phyloP scores from a whole-genome alignment of 2,113 vertebrate genomes.

The Vulpes vulpes region DNA sequence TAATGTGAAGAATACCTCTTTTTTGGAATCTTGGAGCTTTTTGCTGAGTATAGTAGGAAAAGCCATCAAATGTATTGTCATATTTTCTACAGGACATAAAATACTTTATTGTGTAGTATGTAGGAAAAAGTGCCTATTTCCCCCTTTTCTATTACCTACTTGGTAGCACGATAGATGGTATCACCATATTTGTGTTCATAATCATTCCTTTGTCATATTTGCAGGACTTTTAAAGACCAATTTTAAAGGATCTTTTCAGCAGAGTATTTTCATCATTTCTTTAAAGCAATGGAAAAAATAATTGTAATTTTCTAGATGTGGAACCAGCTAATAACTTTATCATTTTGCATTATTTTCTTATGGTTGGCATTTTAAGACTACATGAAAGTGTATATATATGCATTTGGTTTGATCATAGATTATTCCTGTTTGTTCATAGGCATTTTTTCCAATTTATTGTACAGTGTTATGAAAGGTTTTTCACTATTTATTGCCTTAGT shows the following conservation, averaged over 20 bases:
- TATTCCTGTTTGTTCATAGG: background rate
- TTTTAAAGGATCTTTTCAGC: slow-evolving; percentile 30
- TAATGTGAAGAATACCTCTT: slow-evolving; percentile 34
- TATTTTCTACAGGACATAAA: slow-evolving; percentile 40
- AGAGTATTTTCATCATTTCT: slow-evolving; percentile 9
- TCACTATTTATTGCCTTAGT: background rate
- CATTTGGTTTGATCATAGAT: background rate
- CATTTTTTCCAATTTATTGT: slow-evolving; percentile 7
- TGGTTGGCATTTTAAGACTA: background rate
- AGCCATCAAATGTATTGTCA: background rate
- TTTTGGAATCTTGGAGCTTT: slow-evolving; percentile 31
- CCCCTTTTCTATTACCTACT: background rate
- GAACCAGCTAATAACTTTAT: background rate
- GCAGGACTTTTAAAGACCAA: background rate
- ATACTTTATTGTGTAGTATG: background rate
- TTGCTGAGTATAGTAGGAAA: background rate
- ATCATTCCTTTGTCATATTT: background rate
- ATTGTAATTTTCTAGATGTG: background rate
- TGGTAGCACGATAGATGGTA: background rate
- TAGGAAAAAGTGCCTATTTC: background rate
- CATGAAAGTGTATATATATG: background rate
- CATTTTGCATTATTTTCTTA: slow-evolving; percentile 47
- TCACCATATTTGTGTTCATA: slow-evolving; percentile 26
- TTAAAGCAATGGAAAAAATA: background rate
- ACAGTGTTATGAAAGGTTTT: slow-evolving; percentile 40